Percentiles rank a stretch among this genome's conserved stretches.
Conservation (phyloP, 2,888 invertebrate species). For the Tridacna crocea region DNA sequence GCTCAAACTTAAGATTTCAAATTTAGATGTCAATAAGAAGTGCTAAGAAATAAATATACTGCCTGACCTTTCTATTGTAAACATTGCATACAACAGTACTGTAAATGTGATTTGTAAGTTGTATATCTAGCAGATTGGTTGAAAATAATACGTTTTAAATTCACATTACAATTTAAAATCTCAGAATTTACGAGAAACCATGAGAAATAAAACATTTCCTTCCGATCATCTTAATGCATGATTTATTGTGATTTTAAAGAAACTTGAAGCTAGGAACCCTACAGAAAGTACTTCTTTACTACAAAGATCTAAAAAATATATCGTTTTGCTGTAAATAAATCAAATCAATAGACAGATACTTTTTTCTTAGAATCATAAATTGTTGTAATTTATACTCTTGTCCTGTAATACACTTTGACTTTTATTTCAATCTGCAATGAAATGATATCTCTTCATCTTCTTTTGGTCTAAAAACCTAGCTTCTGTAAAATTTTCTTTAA, state of each 20-base stretch:
- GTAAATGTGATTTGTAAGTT: no score
- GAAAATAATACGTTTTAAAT: no score
- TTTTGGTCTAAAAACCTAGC: no score
- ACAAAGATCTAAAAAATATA: slow-evolving; percentile 17
- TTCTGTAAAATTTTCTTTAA: no score
- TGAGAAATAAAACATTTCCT: slow-evolving; percentile 13
- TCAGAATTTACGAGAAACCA: slow-evolving; percentile 10
- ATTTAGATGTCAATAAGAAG: no score
- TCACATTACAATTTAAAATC: not conserved
- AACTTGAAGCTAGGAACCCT: slow-evolving; percentile 15
- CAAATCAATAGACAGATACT: slow-evolving; percentile 10
- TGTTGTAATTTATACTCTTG: not conserved
- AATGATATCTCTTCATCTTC: no score
- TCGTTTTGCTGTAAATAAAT: slow-evolving; percentile 14
- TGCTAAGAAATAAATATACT: no score
- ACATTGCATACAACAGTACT: no score
- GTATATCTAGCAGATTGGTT: no score
- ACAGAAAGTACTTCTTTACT: slow-evolving; percentile 16
- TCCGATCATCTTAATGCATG: not conserved
- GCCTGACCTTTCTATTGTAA: no score
- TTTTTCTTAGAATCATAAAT: not conserved
- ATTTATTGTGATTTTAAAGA: slow-evolving; percentile 28
- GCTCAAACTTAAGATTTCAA: no score
- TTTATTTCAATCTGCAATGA: not conserved
- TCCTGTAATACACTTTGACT: not conserved